Evolutionary conservation across 2,888 invertebrate species (phyloP).

Genomic region (Lepidochrysops patricia): DNA sequence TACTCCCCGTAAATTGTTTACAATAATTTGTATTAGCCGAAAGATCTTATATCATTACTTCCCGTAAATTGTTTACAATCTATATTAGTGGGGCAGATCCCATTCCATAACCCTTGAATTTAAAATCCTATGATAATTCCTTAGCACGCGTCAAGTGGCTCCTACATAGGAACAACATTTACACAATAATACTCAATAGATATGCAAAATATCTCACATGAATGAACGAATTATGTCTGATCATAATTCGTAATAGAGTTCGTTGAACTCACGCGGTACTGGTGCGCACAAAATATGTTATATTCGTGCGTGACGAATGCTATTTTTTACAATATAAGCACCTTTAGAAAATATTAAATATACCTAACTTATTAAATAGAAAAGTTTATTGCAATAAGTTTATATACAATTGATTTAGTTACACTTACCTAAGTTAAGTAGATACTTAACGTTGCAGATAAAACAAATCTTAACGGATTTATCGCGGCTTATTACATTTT

Average conservation of each 20-base stretch:
- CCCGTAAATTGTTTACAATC: neutral
- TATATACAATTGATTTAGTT: too few species aligned
- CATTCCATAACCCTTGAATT: slow-evolving; percentile 7
- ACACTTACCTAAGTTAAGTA: too few species aligned
- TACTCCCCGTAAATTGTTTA: too few species aligned
- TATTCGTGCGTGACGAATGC: neutral
- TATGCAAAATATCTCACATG: slow-evolving; percentile 62
- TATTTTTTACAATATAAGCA: neutral
- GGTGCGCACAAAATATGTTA: neutral
- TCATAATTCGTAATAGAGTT: slow-evolving; percentile 14
- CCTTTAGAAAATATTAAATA: too few species aligned
- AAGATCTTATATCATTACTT: neutral
- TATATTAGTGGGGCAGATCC: neutral
- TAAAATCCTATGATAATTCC: slow-evolving; percentile 31
- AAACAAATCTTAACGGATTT: too few species aligned
- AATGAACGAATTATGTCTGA: slow-evolving; percentile 30
- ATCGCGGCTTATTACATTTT: too few species aligned
- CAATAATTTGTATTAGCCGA: neutral
- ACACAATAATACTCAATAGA: slow-evolving; percentile 57
- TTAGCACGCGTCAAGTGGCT: slow-evolving; percentile 27
- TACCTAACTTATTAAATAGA: too few species aligned
- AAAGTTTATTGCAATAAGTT: too few species aligned
- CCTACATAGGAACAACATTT: slow-evolving; percentile 35
- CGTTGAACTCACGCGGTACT: slow-evolving; percentile 17
- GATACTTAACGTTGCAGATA: too few species aligned